Evolutionary conservation across 2,888 invertebrate genomes (phyloP), one percentile per base, ranked within the genome.

Genomic region (Thecocarcelia acutangulata): DNA sequence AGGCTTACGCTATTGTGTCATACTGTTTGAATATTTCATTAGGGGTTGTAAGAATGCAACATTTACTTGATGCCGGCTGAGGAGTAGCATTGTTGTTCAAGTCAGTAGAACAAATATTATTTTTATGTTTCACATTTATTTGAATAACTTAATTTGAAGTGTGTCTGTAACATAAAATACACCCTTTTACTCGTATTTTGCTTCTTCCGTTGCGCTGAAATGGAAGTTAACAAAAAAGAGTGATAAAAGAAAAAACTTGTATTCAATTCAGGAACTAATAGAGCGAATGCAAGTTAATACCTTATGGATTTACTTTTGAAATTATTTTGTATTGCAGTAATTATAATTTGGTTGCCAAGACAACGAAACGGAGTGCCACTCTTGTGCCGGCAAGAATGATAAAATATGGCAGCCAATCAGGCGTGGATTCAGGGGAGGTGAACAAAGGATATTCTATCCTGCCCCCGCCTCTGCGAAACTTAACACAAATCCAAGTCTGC

Each of bases 141-240:
- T 82, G 78, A 82, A 82, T 82, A 82, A 78, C 82, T 78, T 82
- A 82, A 82, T 82, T 82, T 78, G 78, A 78, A 78, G 82, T 82
- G 70, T 82, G 78, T 78, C 61, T 63, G 42, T 48, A 46, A 52
- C 37, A 63, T 69, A 61, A 69, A 76, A 69, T 8, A 44, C 33
- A 69, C 69, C 61, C 63, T 78, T 52, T 52, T 15, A 19, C 21
- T n/a, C n/a, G n/a, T n/a, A n/a, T n/a, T 21, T 17, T 15, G 3
- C 19, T 56, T 15, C 46, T 59, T 2, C 3, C n/a, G 9, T 24
- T 44, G 1, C 21, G 66, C 72, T 66, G 64, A 17, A 11, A 50
- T 24, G 64, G 19, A 50, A 64, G 37, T 66, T 63, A 28, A 15
- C 12, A 11, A 19, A 21, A 44, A 48, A 42, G 37, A 73, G 40